Conservation (phyloP, 2,797 vertebrate genomes). For the Enteromius paludinosus region DNA sequence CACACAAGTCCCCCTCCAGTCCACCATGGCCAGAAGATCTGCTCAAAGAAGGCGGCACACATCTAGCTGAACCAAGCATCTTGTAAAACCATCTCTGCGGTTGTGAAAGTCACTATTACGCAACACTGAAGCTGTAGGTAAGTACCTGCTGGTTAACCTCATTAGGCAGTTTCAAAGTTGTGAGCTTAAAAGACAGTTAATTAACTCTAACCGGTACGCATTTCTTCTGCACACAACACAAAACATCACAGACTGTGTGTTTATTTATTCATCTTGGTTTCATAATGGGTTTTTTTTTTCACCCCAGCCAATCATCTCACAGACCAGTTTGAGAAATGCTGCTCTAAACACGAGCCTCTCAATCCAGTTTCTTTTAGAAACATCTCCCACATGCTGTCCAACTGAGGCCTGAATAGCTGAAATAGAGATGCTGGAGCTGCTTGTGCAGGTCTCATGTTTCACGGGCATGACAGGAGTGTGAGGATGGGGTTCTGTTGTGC, state of each 20-base stretch:
- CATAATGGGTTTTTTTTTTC: background rate
- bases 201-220: background rate
- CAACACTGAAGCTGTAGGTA: constrained; percentile 5
- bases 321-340: background rate
- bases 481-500: constrained; percentile 36
- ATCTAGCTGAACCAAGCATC: background rate
- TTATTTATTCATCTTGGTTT: background rate
- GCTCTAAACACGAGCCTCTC: background rate
- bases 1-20: constrained; percentile 8
- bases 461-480: constrained; percentile 28
- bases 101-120: constrained; percentile 9
- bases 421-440: constrained; percentile 39
- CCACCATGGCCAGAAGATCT: background rate
- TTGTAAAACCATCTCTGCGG: background rate
- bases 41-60: background rate
- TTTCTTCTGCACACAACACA: background rate
- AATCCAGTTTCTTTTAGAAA: constrained; percentile 23
- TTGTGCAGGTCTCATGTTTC: constrained; percentile 39
- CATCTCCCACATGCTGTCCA: constrained; percentile 24
- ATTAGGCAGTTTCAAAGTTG: background rate
- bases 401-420: constrained; percentile 32
- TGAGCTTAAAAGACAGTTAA: background rate
- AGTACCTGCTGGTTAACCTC: constrained; percentile 13
- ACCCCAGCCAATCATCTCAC: background rate
- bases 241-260: background rate